Percentiles rank a stretch among this genome's conserved stretches.
Conservation (phyloP, 2,113 vertebrate species). For the Bolborhynchus lineola region DNA sequence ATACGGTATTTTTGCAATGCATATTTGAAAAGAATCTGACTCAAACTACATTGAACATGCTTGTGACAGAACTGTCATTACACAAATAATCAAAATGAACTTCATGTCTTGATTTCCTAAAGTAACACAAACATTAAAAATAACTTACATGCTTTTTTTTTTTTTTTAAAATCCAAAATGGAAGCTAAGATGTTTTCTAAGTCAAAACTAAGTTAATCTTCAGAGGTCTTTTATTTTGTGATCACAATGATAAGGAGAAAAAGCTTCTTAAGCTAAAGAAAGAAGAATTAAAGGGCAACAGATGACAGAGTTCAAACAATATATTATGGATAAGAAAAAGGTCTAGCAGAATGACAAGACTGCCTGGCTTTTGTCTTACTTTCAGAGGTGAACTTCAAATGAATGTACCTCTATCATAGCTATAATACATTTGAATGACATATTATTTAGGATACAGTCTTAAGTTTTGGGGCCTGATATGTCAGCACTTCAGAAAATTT, state of each 20-base stretch:
- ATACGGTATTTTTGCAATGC: background rate
- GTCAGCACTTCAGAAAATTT: background rate
- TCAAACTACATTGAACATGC: background rate
- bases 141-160: background rate
- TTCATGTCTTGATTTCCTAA: background rate
- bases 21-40: background rate
- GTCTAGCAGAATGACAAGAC: background rate
- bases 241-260: background rate
- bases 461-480: background rate
- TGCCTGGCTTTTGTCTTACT: background rate
- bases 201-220: background rate
- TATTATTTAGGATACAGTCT: background rate
- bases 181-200: background rate
- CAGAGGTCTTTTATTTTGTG: background rate
- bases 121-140: background rate
- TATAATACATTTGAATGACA: background rate
- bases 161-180: background rate
- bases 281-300: background rate
- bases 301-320: conserved; percentile 9
- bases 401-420: background rate
- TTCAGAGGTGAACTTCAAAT: background rate
- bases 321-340: background rate
- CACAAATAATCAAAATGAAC: background rate
- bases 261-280: background rate
- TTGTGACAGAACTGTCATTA: background rate